A percentile compares a stretch with the other conserved stretches of the same genome.
Conservation (phyloP, 2,113 vertebrate genomes). For the Oxyura jamaicensis region DNA sequence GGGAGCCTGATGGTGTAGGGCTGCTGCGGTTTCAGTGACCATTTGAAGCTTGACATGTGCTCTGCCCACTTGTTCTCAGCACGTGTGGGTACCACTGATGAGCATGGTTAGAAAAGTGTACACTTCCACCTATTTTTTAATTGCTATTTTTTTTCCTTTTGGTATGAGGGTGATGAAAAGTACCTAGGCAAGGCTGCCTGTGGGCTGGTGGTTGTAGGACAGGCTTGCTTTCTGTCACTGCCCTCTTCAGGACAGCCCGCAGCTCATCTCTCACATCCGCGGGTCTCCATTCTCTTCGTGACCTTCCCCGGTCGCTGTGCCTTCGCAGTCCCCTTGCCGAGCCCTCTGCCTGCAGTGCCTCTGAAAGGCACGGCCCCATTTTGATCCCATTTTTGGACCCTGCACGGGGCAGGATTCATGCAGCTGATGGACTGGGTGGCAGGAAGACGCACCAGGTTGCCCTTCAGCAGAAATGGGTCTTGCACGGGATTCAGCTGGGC, state of each 20-base stretch:
- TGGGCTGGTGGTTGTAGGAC: background rate
- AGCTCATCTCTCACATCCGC: background rate
- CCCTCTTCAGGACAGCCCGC: background rate
- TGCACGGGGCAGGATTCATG: background rate
- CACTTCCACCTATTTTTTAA: accelerated
- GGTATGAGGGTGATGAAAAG: background rate
- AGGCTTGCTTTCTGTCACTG: background rate
- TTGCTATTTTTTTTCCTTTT: background rate
- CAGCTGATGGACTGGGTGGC: background rate
- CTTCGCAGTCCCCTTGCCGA: background rate
- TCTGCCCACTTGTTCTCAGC: background rate
- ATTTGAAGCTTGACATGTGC: background rate
- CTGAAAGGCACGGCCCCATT: background rate
- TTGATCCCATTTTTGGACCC: background rate
- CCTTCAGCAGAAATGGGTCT: background rate
- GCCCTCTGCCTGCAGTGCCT: accelerated
- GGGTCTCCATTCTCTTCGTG: background rate
- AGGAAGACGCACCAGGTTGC: accelerated
- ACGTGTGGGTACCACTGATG: background rate
- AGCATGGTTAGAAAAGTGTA: background rate
- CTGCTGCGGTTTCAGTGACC: background rate
- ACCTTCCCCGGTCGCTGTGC: background rate
- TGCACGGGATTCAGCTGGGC: background rate
- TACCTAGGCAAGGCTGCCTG: background rate
- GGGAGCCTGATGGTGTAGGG: background rate